Conservation (phyloP, 2,113 vertebrate genomes). For the Loxodonta africana region DNA sequence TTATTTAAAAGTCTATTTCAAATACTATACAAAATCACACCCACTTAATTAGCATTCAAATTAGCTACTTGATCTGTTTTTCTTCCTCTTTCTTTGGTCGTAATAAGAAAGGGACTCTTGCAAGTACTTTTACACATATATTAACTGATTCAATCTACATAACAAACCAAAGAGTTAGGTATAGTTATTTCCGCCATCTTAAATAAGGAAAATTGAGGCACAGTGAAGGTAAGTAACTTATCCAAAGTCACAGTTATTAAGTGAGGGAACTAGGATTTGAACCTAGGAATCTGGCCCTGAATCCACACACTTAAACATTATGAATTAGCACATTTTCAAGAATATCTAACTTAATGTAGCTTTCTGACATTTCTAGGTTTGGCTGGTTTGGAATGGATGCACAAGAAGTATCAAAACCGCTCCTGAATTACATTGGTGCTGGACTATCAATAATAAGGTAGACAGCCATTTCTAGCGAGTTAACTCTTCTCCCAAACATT, state of each 20-base stretch:
- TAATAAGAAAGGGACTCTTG: conserved; percentile 7
- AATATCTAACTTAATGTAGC: not conserved
- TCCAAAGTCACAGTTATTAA: not conserved
- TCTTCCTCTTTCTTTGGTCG: conserved; percentile 13
- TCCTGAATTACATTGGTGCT: conserved; percentile 94
- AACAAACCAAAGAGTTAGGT: not conserved
- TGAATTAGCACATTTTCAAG: not conserved
- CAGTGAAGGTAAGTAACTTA: not conserved
- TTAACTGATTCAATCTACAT: not conserved
- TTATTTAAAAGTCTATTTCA: not conserved
- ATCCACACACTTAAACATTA: not conserved
- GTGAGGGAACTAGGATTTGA: not conserved
- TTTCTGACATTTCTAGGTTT: conserved; percentile 89
- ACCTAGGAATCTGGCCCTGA: not conserved
- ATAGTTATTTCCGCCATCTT: not conserved
- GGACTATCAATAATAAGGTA: conserved; percentile 94
- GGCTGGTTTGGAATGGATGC: conserved; percentile 95
- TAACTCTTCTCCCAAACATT: not conserved
- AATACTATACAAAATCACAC: not conserved
- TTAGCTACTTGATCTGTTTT: not conserved
- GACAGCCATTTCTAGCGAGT: not conserved
- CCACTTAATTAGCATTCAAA: not conserved
- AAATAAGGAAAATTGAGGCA: not conserved
- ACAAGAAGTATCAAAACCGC: conserved; percentile 90
- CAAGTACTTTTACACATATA: not conserved